phyloP scores from a whole-genome alignment of 2,888 invertebrate genomes.

The Lasioglossum morio region DNA sequence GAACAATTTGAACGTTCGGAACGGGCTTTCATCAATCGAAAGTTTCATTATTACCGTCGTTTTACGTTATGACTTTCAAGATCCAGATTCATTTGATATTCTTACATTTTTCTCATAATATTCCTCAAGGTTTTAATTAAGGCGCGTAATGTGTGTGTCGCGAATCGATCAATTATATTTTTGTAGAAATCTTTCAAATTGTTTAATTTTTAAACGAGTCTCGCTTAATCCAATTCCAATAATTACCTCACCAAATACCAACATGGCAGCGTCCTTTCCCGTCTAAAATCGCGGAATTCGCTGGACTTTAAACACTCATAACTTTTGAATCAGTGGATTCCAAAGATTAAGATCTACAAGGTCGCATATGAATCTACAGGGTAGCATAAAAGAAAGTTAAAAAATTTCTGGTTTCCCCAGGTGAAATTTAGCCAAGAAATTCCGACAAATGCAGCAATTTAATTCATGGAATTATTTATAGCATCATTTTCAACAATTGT shows the following conservation, averaged over 20 bases:
- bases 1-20: not conserved
- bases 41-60: constrained; percentile 9
- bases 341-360: too few species aligned
- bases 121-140: not conserved
- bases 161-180: not conserved
- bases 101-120: constrained; percentile 8
- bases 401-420: too few species aligned
- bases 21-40: not conserved
- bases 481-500: not conserved
- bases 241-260: too few species aligned
- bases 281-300: too few species aligned
- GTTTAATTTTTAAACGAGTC: not conserved
- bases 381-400: too few species aligned
- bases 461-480: not conserved
- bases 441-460: not conserved
- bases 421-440: too few species aligned
- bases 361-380: too few species aligned
- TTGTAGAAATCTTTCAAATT: not conserved
- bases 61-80: not conserved
- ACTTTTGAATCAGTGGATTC: too few species aligned
- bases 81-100: constrained; percentile 25
- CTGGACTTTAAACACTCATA: too few species aligned
- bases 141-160: too few species aligned
- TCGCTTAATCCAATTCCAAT: not conserved
- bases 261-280: too few species aligned